Conservation (phyloP, 2,797 vertebrate genomes). For the Halcyon smyrnensis region DNA sequence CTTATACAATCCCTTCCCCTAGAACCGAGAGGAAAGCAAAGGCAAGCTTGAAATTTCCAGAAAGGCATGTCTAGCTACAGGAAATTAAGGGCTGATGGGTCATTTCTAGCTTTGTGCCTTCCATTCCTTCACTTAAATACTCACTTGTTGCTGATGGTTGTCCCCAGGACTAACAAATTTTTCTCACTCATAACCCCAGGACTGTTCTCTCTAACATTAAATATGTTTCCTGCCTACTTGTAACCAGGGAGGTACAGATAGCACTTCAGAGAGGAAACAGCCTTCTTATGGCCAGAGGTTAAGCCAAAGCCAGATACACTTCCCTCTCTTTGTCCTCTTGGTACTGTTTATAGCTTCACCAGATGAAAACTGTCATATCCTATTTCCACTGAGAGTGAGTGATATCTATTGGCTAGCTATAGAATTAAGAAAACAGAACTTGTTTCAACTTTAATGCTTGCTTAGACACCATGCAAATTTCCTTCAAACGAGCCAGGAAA, state of each 20-base stretch:
- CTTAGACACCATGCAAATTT: conserved; percentile 15
- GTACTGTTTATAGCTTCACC: background rate
- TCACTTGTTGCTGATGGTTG: background rate
- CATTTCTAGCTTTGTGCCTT: background rate
- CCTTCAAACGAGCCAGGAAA: conserved; percentile 35
- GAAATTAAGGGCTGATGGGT: background rate
- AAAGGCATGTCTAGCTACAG: background rate
- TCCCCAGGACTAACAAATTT: background rate
- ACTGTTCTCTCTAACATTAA: background rate
- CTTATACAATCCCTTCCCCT: background rate
- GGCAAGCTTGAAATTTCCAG: conserved; percentile 28
- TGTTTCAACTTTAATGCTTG: conserved; percentile 20
- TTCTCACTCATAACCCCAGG: background rate
- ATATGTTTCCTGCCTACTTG: background rate
- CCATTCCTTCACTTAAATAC: background rate
- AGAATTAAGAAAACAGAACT: conserved; percentile 31
- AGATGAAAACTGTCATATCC: conserved; percentile 26
- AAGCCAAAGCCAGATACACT: background rate
- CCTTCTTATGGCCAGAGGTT: background rate
- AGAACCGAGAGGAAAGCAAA: conserved; percentile 20
- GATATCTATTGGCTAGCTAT: background rate
- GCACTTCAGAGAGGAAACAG: background rate
- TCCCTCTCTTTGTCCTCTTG: background rate
- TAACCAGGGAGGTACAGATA: background rate
- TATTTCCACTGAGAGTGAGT: conserved; percentile 4